Conservation (phyloP, 2,797 vertebrate genomes). For the Rhinatrema bivittatum region DNA sequence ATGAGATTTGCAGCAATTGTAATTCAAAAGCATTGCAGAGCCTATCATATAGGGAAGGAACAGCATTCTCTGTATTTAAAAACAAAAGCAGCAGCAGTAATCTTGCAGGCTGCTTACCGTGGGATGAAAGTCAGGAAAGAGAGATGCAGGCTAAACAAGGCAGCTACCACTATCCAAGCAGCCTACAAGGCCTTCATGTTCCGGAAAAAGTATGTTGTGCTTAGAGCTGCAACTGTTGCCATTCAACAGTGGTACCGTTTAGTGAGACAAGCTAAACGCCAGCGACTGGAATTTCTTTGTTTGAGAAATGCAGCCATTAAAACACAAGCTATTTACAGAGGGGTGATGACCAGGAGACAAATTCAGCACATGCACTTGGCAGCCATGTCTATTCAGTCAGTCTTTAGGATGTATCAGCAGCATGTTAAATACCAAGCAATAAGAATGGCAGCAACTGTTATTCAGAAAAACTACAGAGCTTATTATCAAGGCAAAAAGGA, state of each 20-base stretch:
- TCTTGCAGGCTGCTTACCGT: slow-evolving; percentile 70
- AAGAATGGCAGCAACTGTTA: slow-evolving; percentile 59
- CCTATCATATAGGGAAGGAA: slow-evolving; percentile 33
- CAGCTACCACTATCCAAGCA: slow-evolving; percentile 67
- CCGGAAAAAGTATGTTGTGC: slow-evolving; percentile 41
- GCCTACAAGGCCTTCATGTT: slow-evolving; percentile 49
- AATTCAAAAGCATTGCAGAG: slow-evolving; percentile 66
- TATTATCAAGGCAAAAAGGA: slow-evolving; percentile 33
- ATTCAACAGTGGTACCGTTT: slow-evolving; percentile 66
- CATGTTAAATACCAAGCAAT: slow-evolving; percentile 49
- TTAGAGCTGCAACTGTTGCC: slow-evolving; percentile 46
- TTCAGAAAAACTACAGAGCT: slow-evolving; percentile 72
- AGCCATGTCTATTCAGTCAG: slow-evolving; percentile 66
- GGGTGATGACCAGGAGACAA: slow-evolving; percentile 46
- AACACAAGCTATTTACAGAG: slow-evolving; percentile 69
- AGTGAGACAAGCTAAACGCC: slow-evolving; percentile 15
- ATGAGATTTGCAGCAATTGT: slow-evolving; percentile 46
- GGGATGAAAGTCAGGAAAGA: slow-evolving; percentile 56
- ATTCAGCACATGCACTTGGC: slow-evolving; percentile 49
- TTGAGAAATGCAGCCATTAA: slow-evolving; percentile 48
- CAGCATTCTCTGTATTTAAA: slow-evolving; percentile 42
- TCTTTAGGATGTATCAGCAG: slow-evolving; percentile 64
- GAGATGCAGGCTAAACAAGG: slow-evolving; percentile 37
- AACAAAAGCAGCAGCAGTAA: slow-evolving; percentile 44
- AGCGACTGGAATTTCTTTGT: slow-evolving; percentile 46